phyloP scores from a whole-genome alignment of 1,140 invertebrate genomes.

The Cotesia vestalis region DNA sequence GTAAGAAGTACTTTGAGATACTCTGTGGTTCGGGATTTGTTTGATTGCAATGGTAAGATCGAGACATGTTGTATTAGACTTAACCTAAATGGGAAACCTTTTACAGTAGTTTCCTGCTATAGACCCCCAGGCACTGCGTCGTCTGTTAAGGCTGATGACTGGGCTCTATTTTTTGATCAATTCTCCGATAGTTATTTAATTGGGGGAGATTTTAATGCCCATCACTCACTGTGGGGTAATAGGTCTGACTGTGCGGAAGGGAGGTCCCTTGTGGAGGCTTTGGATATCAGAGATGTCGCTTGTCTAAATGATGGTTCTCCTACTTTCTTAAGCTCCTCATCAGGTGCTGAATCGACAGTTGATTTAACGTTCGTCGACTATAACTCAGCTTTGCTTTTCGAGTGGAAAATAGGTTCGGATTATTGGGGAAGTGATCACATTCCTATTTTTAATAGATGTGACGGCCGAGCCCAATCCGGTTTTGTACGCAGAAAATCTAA shows the following conservation, averaged over 20 bases:
- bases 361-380: slow-evolving; percentile 13
- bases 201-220: slow-evolving; percentile 27
- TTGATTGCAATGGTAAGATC: slow-evolving; percentile 30
- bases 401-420: slow-evolving; percentile 1
- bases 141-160: slow-evolving; percentile 23
- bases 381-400: background rate
- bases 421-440: slow-evolving; percentile 27
- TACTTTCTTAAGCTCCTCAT: background rate
- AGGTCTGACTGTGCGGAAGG: background rate
- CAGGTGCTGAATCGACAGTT: slow-evolving; percentile 5
- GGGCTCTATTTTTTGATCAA: slow-evolving; percentile 12
- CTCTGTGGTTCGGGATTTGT: slow-evolving; percentile 9
- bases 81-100: background rate
- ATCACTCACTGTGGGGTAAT: slow-evolving; percentile 21
- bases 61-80: slow-evolving; percentile 31
- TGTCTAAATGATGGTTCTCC: slow-evolving; percentile 7
- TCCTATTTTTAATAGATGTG: slow-evolving; percentile 2
- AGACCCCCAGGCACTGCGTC: slow-evolving; percentile 10
- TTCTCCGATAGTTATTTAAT: background rate
- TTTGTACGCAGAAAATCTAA: background rate
- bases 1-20: slow-evolving; percentile 38
- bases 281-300: background rate
- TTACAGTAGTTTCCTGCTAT: slow-evolving; percentile 31
- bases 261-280: background rate
- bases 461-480: background rate